phyloP scores from a whole-genome alignment of 2,113 vertebrate species.

The Coreoperca whiteheadi region DNA sequence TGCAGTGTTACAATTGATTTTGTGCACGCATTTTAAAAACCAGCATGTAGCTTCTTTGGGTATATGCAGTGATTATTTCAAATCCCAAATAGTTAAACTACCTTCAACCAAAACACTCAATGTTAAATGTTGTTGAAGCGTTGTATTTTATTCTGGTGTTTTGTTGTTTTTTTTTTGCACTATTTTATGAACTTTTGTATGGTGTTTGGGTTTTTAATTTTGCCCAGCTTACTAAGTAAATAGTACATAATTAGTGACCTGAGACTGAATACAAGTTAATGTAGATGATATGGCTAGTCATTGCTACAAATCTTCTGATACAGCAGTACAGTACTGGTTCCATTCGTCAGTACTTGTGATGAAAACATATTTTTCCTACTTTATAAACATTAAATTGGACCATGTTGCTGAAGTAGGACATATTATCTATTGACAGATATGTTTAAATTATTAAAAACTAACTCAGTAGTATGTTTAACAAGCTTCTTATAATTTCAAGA shows the following conservation, averaged over 20 bases:
- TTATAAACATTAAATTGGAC: background rate
- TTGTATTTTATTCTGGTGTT: too few species aligned
- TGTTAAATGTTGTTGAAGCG: background rate
- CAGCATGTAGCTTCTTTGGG: background rate
- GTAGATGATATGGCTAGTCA: background rate
- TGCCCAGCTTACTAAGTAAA: background rate
- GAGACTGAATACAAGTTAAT: slow-evolving; percentile 9
- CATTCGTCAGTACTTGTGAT: background rate
- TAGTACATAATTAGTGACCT: slow-evolving; percentile 1
- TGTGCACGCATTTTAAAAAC: background rate
- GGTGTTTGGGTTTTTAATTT: background rate
- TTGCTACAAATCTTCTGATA: background rate
- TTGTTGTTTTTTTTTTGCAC: background rate
- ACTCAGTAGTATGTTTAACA: background rate
- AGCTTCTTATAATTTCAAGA: background rate
- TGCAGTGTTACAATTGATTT: background rate
- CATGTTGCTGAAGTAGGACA: background rate
- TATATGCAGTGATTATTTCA: background rate
- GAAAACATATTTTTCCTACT: background rate
- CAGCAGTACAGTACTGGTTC: background rate
- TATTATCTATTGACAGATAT: background rate
- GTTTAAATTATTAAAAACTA: slow-evolving; percentile 9
- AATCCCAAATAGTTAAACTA: background rate
- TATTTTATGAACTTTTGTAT: background rate
- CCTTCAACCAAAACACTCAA: background rate